Evolutionary conservation across 2,888 invertebrate genomes (phyloP), one percentile per base, ranked within the genome.

Genomic region (Drosophila kuntzei): DNA sequence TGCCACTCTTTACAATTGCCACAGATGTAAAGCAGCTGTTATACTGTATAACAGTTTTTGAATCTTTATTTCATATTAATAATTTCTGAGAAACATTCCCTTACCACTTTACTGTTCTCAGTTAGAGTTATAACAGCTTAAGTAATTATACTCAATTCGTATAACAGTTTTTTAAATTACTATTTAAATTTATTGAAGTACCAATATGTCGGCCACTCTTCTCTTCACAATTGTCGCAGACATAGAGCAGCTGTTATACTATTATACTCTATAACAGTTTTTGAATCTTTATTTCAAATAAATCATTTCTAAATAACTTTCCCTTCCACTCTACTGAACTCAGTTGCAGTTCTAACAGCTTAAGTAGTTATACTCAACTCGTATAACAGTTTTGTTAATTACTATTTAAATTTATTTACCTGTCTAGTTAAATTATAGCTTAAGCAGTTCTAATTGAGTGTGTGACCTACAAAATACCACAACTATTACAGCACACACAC

Each of bases 391-490:
- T 43, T 16, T 14, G 43, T 14, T 14, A 25, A 25, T 44, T 14
- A 44, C 3, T 14, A 44, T 44, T 44, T 14, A 34, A 32, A 29
- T 8, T 20, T 20, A 9, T 29, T n/a, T 14, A 36, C 39, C 2
- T 7, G 6, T 25, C 6, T 25, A n/a, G n/a, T n/a, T n/a, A 37
- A 18, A 16, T 27, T 37, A 14, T 3, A 12, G 12, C 14, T 41
- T 14, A 39, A 41, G 39, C 39, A n/a, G 5, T 20, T 53, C 9
- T 41, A 41, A 41, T 29, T 54, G 20, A 41, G 41, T 54, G 41
- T 54, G 41, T 73, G 76, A 70, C 76, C 76, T 32, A 75, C 43
- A 51, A 69, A 68, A 16, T 18, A 18, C 27, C 11, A 11, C 34
- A 22, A 5, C n/a, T 22, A 22, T 7, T 25, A 14, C 36, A 18